Conservation (phyloP, 2,797 vertebrate species). For the Chelonia mydas region DNA sequence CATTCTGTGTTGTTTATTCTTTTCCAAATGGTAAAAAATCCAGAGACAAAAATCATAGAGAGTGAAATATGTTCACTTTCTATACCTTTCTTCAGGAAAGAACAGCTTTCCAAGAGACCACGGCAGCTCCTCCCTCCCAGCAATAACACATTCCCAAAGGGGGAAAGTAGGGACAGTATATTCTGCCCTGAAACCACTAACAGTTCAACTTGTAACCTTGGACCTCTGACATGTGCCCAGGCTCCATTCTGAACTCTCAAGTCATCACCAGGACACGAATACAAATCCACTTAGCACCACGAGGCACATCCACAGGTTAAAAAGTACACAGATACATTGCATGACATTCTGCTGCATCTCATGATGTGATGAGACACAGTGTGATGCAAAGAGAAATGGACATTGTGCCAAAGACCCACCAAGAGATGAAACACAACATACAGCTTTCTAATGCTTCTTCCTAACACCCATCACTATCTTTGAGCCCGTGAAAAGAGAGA, state of each 20-base stretch:
- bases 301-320: not conserved
- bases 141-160: slow-evolving; percentile 18
- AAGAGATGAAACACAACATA: not conserved
- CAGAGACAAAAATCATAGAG: not conserved
- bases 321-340: not conserved
- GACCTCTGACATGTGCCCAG: not conserved
- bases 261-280: not conserved
- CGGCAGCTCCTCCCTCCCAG: slow-evolving; percentile 38
- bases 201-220: not conserved
- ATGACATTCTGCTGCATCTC: not conserved
- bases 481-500: not conserved
- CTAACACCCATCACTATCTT: not conserved
- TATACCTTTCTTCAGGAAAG: slow-evolving; percentile 8
- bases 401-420: not conserved
- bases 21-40: not conserved
- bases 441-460: not conserved
- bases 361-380: not conserved
- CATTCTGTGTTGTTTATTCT: not conserved
- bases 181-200: not conserved
- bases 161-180: not conserved
- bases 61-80: not conserved
- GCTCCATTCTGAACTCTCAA: not conserved
- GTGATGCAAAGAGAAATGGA: not conserved
- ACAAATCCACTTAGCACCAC: not conserved
- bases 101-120: not conserved